Evolutionary conservation across 2,113 vertebrate genomes (phyloP).

Genomic region (Pterophyllum scalare): DNA sequence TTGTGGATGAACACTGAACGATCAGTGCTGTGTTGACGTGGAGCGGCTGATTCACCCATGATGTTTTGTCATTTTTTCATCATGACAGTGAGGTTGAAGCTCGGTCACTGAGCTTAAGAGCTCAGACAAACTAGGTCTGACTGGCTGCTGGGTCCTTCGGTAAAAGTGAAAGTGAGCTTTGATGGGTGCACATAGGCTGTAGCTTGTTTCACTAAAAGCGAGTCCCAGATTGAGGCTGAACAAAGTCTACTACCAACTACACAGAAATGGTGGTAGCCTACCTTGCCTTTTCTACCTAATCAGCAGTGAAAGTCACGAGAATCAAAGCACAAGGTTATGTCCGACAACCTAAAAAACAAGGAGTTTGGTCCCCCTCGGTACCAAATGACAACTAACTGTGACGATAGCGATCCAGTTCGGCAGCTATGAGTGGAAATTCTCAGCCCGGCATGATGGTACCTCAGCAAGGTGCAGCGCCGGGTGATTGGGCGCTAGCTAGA

Average conservation of each 20-base stretch:
- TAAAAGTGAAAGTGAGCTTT: background rate
- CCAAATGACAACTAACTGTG: too few species aligned
- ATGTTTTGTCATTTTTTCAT: slow-evolving; percentile 10
- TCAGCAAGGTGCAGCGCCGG: too few species aligned
- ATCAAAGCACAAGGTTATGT: too few species aligned
- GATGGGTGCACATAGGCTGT: background rate
- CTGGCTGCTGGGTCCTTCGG: background rate
- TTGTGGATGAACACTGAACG: slow-evolving; percentile 43
- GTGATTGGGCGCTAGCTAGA: too few species aligned
- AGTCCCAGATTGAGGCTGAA: too few species aligned
- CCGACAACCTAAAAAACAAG: background rate
- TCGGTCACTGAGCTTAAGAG: background rate
- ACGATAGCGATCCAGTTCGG: too few species aligned
- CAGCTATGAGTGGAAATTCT: too few species aligned
- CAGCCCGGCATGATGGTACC: too few species aligned
- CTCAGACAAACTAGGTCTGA: background rate
- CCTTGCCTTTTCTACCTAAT: background rate
- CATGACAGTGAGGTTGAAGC: background rate
- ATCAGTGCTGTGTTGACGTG: slow-evolving; percentile 27
- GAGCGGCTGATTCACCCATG: slow-evolving; percentile 44
- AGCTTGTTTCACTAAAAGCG: background rate
- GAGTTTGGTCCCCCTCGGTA: too few species aligned
- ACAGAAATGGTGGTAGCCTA: too few species aligned
- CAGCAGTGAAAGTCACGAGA: background rate
- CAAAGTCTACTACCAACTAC: too few species aligned